Conservation (phyloP, 1,140 invertebrate species). For the Drosophila erecta region DNA sequence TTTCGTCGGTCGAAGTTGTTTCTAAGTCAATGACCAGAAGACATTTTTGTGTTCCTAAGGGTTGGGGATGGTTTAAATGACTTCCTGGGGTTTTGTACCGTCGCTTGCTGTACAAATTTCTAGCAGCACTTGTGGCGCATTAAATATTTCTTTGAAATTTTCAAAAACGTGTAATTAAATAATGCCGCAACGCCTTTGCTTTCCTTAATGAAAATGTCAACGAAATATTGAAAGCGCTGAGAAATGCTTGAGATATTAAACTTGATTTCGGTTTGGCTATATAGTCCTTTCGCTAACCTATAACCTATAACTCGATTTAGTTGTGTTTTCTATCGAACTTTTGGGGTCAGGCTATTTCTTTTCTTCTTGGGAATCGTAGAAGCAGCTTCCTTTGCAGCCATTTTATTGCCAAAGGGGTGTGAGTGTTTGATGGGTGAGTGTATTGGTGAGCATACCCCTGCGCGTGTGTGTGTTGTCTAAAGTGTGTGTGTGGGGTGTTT, state of each 20-base stretch:
- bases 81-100: slow-evolving; percentile 29
- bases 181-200: slow-evolving; percentile 68
- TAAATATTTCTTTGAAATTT: slow-evolving; percentile 74
- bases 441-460: slow-evolving; percentile 58
- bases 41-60: slow-evolving; percentile 23
- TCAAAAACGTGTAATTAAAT: slow-evolving; percentile 60
- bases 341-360: slow-evolving; percentile 70
- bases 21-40: slow-evolving; percentile 33
- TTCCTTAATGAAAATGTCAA: slow-evolving; percentile 66
- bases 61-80: slow-evolving; percentile 28
- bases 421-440: slow-evolving; percentile 41
- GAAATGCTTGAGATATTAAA: slow-evolving; percentile 47
- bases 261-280: slow-evolving; percentile 31
- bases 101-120: slow-evolving; percentile 33
- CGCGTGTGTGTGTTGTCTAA: slow-evolving; percentile 38
- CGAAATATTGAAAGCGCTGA: slow-evolving; percentile 75
- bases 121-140: slow-evolving; percentile 64
- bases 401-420: slow-evolving; percentile 78
- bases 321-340: slow-evolving; percentile 40
- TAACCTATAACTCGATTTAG: slow-evolving; percentile 19
- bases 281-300: neutral
- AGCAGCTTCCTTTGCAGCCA: slow-evolving; percentile 82
- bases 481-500: slow-evolving; percentile 56
- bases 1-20: slow-evolving; percentile 21
- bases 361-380: slow-evolving; percentile 83